These are phyloP conservation scores for Pimpla rufipes DNA, from an alignment of 2,888 invertebrate species.

Conservation along the genomic window DNA sequence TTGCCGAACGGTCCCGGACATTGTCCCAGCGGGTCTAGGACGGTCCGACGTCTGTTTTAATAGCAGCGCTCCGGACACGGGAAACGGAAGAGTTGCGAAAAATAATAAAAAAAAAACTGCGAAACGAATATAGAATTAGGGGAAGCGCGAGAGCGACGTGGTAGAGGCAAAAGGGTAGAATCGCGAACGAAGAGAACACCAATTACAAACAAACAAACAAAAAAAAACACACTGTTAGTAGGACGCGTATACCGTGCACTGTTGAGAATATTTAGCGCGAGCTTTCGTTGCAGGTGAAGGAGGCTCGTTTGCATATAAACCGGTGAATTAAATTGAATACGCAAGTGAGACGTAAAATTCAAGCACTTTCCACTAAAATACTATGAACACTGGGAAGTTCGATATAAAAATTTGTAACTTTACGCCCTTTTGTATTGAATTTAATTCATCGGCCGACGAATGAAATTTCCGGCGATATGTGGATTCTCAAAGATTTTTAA, in stretches of 20 bases:
- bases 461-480: too few relatives aligned
- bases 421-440: too few relatives aligned
- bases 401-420: too few relatives aligned
- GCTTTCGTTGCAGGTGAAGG: too few relatives aligned
- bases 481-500: neutral
- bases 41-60: constrained; percentile 59
- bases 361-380: too few relatives aligned
- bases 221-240: constrained; percentile 2
- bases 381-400: too few relatives aligned
- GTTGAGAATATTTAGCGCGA: too few relatives aligned
- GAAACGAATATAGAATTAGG: constrained; percentile 7
- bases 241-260: neutral
- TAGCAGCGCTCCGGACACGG: constrained; percentile 29
- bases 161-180: constrained; percentile 7
- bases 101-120: neutral
- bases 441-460: too few relatives aligned
- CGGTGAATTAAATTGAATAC: too few relatives aligned
- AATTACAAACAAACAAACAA: neutral
- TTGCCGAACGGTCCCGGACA: constrained; percentile 48
- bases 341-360: too few relatives aligned
- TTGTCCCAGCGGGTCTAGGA: constrained; percentile 78
- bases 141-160: constrained; percentile 18
- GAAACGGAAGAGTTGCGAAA: neutral
- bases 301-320: too few relatives aligned
- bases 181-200: constrained; percentile 21